Evolutionary conservation across 2,797 vertebrate species (phyloP).

Genomic region (Crenichthys baileyi): DNA sequence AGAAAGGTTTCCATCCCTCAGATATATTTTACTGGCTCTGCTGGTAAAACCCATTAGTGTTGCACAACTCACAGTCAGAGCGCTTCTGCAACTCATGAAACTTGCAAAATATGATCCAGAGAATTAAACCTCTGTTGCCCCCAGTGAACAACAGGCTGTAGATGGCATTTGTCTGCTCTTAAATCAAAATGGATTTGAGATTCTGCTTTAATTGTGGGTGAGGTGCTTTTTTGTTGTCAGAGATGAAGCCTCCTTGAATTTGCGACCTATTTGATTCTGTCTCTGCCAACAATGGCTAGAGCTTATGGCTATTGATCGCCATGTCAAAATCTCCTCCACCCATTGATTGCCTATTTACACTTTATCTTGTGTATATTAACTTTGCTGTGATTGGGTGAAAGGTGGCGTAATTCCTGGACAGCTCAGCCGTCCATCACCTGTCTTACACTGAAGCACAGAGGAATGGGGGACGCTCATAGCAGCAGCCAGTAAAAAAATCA

Average conservation of each 20-base stretch:
- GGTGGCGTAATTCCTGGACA: background rate
- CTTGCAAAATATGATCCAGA: background rate
- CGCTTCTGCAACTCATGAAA: constrained; percentile 11
- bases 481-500: too few species aligned
- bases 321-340: constrained; percentile 11
- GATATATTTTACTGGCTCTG: background rate
- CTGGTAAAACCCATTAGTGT: constrained; percentile 8
- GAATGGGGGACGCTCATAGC: background rate
- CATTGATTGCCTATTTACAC: constrained; percentile 2
- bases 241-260: constrained; percentile 7
- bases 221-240: constrained; percentile 4
- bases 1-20: constrained; percentile 4
- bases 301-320: constrained; percentile 8
- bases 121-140: background rate
- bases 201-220: constrained; percentile 8
- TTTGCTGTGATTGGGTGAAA: background rate
- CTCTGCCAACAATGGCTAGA: background rate
- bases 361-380: constrained; percentile 3
- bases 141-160: background rate
- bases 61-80: constrained; percentile 7
- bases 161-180: background rate
- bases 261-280: background rate
- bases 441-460: background rate
- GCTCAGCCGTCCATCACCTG: background rate
- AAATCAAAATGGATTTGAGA: background rate